Evolutionary conservation across 2,797 vertebrate genomes (phyloP).

Genomic region (Myotis daubentonii): DNA sequence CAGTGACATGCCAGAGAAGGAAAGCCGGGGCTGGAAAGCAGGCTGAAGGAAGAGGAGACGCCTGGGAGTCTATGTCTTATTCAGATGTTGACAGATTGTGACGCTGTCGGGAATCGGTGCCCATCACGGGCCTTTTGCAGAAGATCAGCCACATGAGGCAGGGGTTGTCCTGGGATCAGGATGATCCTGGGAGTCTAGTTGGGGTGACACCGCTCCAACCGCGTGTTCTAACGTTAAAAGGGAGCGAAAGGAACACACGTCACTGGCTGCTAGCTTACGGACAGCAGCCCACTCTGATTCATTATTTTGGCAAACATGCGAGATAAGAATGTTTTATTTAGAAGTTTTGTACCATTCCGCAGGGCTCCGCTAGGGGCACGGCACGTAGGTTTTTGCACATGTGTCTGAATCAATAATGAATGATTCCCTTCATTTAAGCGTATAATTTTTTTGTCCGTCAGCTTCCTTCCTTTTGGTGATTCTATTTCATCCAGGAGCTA

Average conservation of each 20-base stretch:
- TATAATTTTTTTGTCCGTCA: not conserved
- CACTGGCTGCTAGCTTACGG: conserved; percentile 58
- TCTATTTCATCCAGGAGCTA: not conserved
- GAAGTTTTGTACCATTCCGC: conserved; percentile 22
- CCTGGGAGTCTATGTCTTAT: not conserved
- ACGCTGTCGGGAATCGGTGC: not conserved
- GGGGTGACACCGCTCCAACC: conserved; percentile 30
- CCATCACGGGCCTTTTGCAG: not conserved
- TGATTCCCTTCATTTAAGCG: not conserved
- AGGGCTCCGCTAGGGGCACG: not conserved
- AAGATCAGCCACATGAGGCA: not conserved
- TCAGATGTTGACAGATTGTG: not conserved
- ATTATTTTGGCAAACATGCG: conserved; percentile 67
- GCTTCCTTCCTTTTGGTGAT: not conserved
- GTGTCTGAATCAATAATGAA: conserved; percentile 15
- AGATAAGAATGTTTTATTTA: conserved; percentile 75
- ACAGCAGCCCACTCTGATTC: conserved; percentile 69
- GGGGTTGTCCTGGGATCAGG: not conserved
- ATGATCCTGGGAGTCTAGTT: not conserved
- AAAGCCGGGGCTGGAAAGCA: not conserved
- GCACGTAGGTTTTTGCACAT: conserved; percentile 33
- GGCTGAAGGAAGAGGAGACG: not conserved
- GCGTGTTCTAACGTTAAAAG: not conserved
- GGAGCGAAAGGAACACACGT: conserved; percentile 64
- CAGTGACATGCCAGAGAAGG: not conserved